Evolutionary conservation across 2,113 vertebrate genomes (phyloP).

Genomic region (Ceyx melanurus): DNA sequence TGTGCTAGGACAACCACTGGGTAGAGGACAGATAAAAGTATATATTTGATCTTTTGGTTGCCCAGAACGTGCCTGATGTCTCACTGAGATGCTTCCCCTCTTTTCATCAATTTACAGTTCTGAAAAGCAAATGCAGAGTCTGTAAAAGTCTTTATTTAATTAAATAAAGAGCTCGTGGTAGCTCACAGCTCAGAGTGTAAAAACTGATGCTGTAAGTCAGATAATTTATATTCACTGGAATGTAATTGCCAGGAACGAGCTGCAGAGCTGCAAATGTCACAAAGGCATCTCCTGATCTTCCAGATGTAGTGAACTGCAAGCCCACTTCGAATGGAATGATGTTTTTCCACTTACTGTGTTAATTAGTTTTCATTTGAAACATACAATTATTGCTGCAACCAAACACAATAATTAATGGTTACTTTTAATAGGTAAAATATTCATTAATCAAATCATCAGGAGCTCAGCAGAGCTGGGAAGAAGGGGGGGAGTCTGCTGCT

Average conservation of each 20-base stretch:
- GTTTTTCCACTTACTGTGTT: constrained; percentile 71
- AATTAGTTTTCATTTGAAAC: constrained; percentile 73
- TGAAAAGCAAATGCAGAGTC: background rate
- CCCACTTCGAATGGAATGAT: constrained; percentile 38
- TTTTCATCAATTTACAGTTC: background rate
- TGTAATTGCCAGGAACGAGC: background rate
- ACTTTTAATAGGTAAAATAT: constrained; percentile 70
- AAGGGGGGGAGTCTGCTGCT: background rate
- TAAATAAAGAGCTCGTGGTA: background rate
- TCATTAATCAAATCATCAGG: constrained; percentile 72
- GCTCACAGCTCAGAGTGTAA: background rate
- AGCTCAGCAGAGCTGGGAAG: background rate
- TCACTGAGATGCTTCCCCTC: background rate
- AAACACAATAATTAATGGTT: constrained; percentile 72
- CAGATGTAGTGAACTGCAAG: constrained; percentile 18
- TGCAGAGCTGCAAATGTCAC: constrained; percentile 20
- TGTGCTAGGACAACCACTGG: accelerated
- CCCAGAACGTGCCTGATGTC: background rate
- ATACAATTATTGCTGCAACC: constrained; percentile 68
- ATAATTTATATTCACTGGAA: background rate
- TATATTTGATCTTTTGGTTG: background rate
- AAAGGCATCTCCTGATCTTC: background rate
- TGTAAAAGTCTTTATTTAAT: background rate
- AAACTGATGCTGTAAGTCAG: background rate
- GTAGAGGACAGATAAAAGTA: background rate